Evolutionary conservation across 2,113 vertebrate genomes (phyloP).

Genomic region (Symphodus melops): DNA sequence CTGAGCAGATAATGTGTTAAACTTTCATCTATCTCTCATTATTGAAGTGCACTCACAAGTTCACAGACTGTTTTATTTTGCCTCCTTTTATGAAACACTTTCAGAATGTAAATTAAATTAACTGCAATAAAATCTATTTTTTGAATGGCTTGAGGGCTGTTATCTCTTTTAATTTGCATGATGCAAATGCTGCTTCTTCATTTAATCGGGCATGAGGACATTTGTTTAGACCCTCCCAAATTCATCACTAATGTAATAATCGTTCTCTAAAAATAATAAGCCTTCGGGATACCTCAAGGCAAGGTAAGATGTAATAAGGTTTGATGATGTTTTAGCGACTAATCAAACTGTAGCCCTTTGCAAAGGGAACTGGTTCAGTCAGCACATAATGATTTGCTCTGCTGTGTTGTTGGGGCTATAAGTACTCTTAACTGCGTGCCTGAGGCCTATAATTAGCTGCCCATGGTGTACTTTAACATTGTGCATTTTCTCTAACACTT

Average conservation of each 20-base stretch:
- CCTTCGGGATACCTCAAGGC: slow-evolving; percentile 3
- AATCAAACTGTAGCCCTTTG: slow-evolving; percentile 33
- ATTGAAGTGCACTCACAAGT: too few relatives aligned
- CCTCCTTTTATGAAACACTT: neutral
- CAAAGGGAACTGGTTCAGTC: slow-evolving; percentile 18
- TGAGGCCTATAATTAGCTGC: slow-evolving; percentile 60
- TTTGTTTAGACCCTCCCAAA: slow-evolving; percentile 24
- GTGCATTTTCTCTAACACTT: slow-evolving; percentile 27
- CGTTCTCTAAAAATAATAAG: slow-evolving; percentile 27
- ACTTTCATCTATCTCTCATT: too few relatives aligned
- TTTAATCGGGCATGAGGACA: slow-evolving; percentile 7
- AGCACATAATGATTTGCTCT: slow-evolving; percentile 39
- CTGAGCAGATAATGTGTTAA: too few relatives aligned
- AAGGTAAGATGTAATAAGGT: slow-evolving; percentile 17
- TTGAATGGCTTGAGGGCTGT: neutral
- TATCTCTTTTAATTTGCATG: slow-evolving; percentile 13
- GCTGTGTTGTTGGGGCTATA: slow-evolving; percentile 39
- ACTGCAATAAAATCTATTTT: neutral
- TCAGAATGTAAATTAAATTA: neutral
- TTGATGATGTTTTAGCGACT: slow-evolving; percentile 22
- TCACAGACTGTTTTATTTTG: neutral
- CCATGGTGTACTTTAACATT: slow-evolving; percentile 17
- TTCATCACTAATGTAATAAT: slow-evolving; percentile 25
- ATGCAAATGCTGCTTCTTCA: slow-evolving; percentile 3
- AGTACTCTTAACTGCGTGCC: slow-evolving; percentile 49